phyloP scores from a whole-genome alignment of 1,140 invertebrate species.

The Stenopsyche tienmushanensis region DNA sequence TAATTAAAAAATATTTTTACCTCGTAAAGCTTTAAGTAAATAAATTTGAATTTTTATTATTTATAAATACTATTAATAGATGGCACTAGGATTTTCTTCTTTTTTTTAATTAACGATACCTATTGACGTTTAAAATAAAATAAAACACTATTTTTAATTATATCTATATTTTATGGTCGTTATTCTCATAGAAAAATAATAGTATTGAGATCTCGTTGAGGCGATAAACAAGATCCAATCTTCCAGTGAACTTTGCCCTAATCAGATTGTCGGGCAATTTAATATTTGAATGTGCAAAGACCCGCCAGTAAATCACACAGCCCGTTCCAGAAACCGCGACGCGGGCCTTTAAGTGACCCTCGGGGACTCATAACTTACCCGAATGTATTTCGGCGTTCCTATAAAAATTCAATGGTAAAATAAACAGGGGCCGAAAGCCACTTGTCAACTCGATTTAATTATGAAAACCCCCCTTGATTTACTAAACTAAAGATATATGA shows the following conservation, averaged over 20 bases:
- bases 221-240: not conserved
- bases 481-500: too few relatives aligned
- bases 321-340: constrained; percentile 19
- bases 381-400: constrained; percentile 34
- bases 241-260: constrained; percentile 11
- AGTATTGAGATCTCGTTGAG: not conserved
- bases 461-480: constrained; percentile 1
- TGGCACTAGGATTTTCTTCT: too few relatives aligned
- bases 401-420: constrained; percentile 41
- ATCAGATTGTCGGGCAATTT: constrained; percentile 30
- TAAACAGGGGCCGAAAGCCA: constrained; percentile 21
- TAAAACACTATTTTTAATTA: too few relatives aligned
- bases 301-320: constrained; percentile 33
- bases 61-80: too few relatives aligned
- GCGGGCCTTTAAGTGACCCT: constrained; percentile 33
- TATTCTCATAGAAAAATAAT: too few relatives aligned
- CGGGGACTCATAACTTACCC: constrained; percentile 35
- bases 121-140: too few relatives aligned
- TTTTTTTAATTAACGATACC: too few relatives aligned
- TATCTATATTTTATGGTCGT: too few relatives aligned
- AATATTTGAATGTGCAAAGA: constrained; percentile 33
- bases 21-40: too few relatives aligned
- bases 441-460: constrained; percentile 4
- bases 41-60: too few relatives aligned
- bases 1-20: too few relatives aligned